Evolutionary conservation across 2,113 vertebrate species (phyloP).

Genomic region (Tylochromis polylepis): DNA sequence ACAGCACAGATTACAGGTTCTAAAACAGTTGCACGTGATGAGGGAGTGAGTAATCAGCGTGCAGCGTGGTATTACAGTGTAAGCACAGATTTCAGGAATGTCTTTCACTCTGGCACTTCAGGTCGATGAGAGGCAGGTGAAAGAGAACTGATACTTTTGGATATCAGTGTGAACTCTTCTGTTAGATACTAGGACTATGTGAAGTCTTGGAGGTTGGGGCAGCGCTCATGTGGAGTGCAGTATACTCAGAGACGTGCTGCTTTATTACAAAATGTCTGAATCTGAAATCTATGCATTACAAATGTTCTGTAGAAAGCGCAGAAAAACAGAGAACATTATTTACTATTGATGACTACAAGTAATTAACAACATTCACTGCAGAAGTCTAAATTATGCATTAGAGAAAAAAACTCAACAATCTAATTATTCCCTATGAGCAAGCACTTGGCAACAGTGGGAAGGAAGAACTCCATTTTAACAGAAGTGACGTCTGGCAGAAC

Average conservation of each 20-base stretch:
- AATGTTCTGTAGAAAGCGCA: background rate
- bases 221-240: background rate
- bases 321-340: background rate
- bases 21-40: background rate
- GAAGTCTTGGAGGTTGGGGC: background rate
- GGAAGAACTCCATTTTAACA: background rate
- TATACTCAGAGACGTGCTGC: background rate
- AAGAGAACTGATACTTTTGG: rapidly evolving
- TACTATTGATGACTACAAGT: background rate
- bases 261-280: background rate
- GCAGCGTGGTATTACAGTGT: background rate
- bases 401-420: background rate
- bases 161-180: background rate
- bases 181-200: background rate
- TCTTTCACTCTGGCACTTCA: background rate
- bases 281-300: background rate
- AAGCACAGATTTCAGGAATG: background rate
- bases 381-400: background rate
- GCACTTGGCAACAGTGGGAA: background rate
- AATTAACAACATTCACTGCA: background rate
- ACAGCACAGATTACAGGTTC: background rate
- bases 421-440: background rate
- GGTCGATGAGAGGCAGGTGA: background rate
- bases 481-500: background rate
- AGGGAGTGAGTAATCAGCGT: background rate